Evolutionary conservation across 2,888 invertebrate species (phyloP).

Genomic region (Pristionchus exspectatus): DNA sequence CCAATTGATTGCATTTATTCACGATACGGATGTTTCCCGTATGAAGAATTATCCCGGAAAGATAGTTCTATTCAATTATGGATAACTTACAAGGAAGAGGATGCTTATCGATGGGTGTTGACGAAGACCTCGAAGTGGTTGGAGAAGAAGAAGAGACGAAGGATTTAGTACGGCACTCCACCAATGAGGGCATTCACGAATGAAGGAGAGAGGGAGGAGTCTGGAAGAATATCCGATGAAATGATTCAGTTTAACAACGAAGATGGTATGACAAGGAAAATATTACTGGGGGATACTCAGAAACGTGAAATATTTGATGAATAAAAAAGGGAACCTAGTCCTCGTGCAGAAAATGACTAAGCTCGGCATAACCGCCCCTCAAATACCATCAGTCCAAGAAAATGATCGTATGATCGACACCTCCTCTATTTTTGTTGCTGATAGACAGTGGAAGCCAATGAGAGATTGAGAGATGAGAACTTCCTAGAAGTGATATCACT

Average conservation of each 20-base stretch:
- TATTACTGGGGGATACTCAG: too few relatives aligned
- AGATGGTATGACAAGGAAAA: too few relatives aligned
- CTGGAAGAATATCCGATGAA: background rate
- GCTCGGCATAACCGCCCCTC: background rate
- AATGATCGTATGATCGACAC: background rate
- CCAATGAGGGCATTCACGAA: constrained; percentile 7
- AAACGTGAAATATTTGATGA: too few relatives aligned
- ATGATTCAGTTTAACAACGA: background rate
- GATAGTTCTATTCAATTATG: background rate
- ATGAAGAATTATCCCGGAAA: background rate
- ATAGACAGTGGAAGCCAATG: background rate
- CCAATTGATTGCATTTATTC: too few relatives aligned
- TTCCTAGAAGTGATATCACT: constrained; percentile 40
- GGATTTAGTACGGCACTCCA: background rate
- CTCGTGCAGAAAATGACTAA: background rate
- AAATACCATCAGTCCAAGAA: constrained; percentile 5
- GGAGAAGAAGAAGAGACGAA: background rate
- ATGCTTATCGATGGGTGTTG: background rate
- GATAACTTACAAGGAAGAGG: constrained; percentile 1
- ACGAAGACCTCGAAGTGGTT: background rate
- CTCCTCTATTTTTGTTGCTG: background rate
- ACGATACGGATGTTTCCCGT: background rate
- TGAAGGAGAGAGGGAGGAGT: background rate
- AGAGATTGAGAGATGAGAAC: constrained; percentile 3
- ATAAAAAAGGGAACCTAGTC: background rate